A percentile compares a stretch with the other conserved stretches of the same genome.
phyloP scores from a whole-genome alignment of 2,888 invertebrate species.

The Thalpophila matura region DNA sequence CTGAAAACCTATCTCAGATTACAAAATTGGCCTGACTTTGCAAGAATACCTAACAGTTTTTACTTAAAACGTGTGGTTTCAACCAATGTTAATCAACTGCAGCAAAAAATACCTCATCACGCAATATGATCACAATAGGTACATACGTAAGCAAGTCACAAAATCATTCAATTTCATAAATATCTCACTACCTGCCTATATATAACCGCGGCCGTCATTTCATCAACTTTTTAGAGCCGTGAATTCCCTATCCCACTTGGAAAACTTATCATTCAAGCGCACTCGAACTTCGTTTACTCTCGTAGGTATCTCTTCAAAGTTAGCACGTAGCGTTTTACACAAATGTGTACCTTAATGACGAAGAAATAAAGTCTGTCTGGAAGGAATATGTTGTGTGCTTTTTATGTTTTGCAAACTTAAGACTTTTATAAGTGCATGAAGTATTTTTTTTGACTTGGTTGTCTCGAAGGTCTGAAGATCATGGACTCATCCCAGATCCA shows the following conservation, averaged over 20 bases:
- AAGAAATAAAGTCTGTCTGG: constrained; percentile 71
- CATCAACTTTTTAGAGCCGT: constrained; percentile 76
- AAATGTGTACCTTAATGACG: constrained; percentile 83
- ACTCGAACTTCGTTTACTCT: constrained; percentile 83
- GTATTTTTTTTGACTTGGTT: constrained; percentile 35
- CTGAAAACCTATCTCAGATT: too few species aligned
- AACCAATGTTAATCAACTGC: not conserved
- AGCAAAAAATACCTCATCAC: not conserved
- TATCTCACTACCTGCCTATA: constrained; percentile 37
- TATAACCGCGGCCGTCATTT: constrained; percentile 66
- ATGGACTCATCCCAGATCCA: too few species aligned
- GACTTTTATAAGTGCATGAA: constrained; percentile 32
- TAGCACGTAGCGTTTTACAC: constrained; percentile 85
- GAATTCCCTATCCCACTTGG: constrained; percentile 76
- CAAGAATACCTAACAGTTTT: not conserved
- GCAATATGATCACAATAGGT: constrained; percentile 6
- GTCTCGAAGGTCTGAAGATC: too few species aligned
- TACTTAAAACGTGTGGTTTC: not conserved
- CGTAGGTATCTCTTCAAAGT: constrained; percentile 85
- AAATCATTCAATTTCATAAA: constrained; percentile 49
- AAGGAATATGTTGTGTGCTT: constrained; percentile 46
- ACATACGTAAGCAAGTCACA: constrained; percentile 13
- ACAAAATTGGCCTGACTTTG: not conserved
- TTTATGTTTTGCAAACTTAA: constrained; percentile 24
- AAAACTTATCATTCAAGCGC: constrained; percentile 85